Evolutionary conservation across 2,888 invertebrate species (phyloP).

Genomic region (Physocephala rufipes): DNA sequence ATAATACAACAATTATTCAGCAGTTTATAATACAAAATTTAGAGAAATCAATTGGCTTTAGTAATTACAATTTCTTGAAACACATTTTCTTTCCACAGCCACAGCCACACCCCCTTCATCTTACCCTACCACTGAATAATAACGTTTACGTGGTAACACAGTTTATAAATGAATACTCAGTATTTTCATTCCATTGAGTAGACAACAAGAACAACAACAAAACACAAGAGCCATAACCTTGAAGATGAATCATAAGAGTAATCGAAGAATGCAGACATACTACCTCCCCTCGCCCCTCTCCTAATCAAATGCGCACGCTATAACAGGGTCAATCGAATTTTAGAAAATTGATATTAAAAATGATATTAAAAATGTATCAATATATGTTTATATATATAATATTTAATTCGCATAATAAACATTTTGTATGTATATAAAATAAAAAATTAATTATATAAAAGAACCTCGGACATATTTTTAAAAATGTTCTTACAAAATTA

Average conservation of each 20-base stretch:
- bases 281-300: too few species aligned
- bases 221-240: constrained; percentile 46
- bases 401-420: neutral
- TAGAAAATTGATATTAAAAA: neutral
- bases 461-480: too few species aligned
- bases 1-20: too few species aligned
- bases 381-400: neutral
- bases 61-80: too few species aligned
- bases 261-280: constrained; percentile 33
- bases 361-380: neutral
- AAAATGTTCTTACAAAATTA: too few species aligned
- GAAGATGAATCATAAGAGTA: constrained; percentile 47
- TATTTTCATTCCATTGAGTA: neutral
- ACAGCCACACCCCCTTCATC: neutral
- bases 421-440: neutral
- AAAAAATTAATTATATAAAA: too few species aligned
- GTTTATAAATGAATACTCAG: neutral
- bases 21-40: too few species aligned
- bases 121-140: neutral
- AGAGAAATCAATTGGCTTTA: too few species aligned
- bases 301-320: neutral
- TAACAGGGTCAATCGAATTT: neutral
- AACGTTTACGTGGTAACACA: neutral
- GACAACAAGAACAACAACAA: constrained; percentile 35
- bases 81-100: neutral